Base-by-base conservation (phyloP, 2,113 vertebrate species). In the Balaeniceps rex region DNA sequence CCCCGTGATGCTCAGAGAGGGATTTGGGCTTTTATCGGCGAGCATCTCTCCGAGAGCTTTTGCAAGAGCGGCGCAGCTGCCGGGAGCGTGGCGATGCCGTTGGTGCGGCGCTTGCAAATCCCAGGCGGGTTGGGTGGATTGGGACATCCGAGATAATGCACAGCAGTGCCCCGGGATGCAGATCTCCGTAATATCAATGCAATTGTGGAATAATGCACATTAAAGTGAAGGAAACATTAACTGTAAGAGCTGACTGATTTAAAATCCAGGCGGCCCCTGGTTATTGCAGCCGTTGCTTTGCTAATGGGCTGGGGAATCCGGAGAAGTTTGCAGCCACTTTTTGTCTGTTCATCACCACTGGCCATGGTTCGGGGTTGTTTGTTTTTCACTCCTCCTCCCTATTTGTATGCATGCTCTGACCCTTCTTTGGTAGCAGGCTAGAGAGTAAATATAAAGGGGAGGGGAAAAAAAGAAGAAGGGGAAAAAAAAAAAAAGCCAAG, bases 401-500 rank as follows among this genome's bases (percentile, higher is more conserved):
- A 97, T 98, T 97, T 95, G 96, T 98, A 97, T 98, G 97, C 77
- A 25, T 71, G 96, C 89, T 97, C 92, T 97, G 97, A 92, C 96
- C 97, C 95, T 97, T 88, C 90, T 83, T 94, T 84, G 93, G 97
- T 97, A 52, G 64, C 95, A 97, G 96, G 83, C 97, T 96, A 51
- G 85, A 97, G 79, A 98, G 97, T 98, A 98, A 97, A 98, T 97
- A 98, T 66, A 97, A 97, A 97, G 94, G 95, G 95, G 76, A 89
- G 65, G 88, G 21, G 61, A 18, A 40, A 74, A 31, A 17, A 28
- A 18, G 7, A 9, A 7, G 19, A 13, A 13, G 12, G 3, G 25
- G 9, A 25, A 55, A 16, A 42, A 69, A 24, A 11, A 18, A 14
- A 23, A 15, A 15, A 63, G 79, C 94, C 91, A 91, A 97, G 96